Evolutionary conservation across 2,797 vertebrate genomes (phyloP).

Genomic region (Poliocrania exsul): DNA sequence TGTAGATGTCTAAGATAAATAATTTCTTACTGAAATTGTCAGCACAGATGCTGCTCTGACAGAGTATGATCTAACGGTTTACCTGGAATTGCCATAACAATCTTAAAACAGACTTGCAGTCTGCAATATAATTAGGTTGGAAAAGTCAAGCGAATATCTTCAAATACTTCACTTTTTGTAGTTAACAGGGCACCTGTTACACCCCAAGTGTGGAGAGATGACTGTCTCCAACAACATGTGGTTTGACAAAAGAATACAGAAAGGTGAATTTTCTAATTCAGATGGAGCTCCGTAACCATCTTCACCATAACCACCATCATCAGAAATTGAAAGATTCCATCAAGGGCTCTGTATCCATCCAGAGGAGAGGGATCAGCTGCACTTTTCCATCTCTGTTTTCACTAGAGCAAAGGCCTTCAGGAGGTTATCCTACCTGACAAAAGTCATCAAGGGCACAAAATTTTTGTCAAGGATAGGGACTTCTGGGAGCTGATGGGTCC

Average conservation of each 20-base stretch:
- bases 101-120: neutral
- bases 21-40: constrained; percentile 8
- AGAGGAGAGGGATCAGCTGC: neutral
- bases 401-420: neutral
- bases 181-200: neutral
- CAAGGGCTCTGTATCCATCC: neutral
- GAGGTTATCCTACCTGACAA: neutral
- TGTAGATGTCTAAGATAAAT: neutral
- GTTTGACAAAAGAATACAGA: neutral
- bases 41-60: neutral
- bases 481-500: neutral
- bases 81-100: neutral
- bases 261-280: neutral
- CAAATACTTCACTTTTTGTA: neutral
- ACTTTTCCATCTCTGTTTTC: neutral
- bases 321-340: neutral
- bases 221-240: neutral
- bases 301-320: neutral
- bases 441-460: neutral
- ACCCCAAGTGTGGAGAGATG: neutral
- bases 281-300: neutral
- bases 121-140: neutral
- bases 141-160: neutral
- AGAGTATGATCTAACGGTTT: neutral
- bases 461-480: neutral